Evolutionary conservation across 2,888 invertebrate genomes (phyloP).

Genomic region (Ochlodes sylvanus): DNA sequence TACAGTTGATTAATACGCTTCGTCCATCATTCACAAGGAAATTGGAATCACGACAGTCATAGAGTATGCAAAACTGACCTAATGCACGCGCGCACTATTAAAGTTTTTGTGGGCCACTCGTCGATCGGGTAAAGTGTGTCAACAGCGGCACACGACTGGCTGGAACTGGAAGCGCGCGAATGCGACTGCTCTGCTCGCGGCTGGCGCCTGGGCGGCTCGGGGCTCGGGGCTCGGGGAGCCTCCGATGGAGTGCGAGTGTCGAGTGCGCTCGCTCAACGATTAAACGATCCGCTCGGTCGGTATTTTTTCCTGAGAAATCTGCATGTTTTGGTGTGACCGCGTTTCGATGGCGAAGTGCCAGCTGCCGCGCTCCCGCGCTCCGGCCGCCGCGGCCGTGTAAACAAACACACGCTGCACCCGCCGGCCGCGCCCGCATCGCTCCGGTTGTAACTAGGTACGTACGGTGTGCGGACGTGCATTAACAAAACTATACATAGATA

Average conservation of each 20-base stretch:
- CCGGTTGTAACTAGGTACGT: no score
- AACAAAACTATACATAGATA: constrained; percentile 2
- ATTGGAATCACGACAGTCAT: no score
- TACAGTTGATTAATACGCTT: no score
- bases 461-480: no score
- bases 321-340: constrained; percentile 74
- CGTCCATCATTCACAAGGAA: no score
- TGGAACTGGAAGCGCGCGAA: constrained; percentile 36
- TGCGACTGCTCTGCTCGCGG: constrained; percentile 23
- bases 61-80: not conserved
- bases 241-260: constrained; percentile 20
- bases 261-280: not conserved
- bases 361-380: constrained; percentile 45
- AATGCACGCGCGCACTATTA: not conserved
- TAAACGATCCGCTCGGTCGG: constrained; percentile 49
- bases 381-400: no score
- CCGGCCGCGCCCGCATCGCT: no score
- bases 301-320: constrained; percentile 69
- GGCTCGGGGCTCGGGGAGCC: constrained; percentile 12
- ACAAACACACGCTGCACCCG: constrained; percentile 44
- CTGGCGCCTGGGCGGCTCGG: no score
- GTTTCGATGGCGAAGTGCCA: constrained; percentile 68
- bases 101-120: no score
- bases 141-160: not conserved
- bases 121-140: not conserved